Conservation (phyloP, 1,140 invertebrate genomes). For the Uloborus diversus region DNA sequence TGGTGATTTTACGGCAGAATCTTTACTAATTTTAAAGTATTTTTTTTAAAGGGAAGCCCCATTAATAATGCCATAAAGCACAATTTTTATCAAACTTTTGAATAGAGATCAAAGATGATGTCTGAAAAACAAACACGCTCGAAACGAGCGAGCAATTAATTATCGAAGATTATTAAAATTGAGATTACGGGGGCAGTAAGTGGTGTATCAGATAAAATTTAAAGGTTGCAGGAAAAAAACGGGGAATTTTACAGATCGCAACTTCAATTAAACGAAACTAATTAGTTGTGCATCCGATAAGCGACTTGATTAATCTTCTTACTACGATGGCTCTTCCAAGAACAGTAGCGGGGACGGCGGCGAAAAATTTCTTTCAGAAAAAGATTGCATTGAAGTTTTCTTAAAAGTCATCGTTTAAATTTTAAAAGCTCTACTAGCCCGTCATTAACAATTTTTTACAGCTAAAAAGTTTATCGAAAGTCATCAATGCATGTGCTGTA, state of each 20-base stretch:
- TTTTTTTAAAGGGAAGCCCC: too few relatives aligned
- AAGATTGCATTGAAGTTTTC: too few relatives aligned
- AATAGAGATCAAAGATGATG: not conserved
- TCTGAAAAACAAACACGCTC: not conserved
- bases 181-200: conserved; percentile 15
- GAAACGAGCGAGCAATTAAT: conserved; percentile 22
- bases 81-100: too few relatives aligned
- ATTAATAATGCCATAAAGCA: too few relatives aligned
- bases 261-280: conserved; percentile 32
- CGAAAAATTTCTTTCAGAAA: not conserved
- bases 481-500: too few relatives aligned
- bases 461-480: too few relatives aligned
- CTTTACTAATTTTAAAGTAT: too few relatives aligned
- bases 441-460: too few relatives aligned
- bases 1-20: too few relatives aligned
- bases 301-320: conserved; percentile 7
- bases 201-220: conserved; percentile 3
- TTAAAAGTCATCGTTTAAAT: too few relatives aligned
- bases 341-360: not conserved
- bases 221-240: not conserved
- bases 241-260: not conserved
- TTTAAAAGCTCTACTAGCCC: too few relatives aligned
- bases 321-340: not conserved
- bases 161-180: conserved; percentile 43
- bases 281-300: conserved; percentile 3